Evolutionary conservation across 2,888 invertebrate species (phyloP).

Genomic region (Ectemnius cavifrons): DNA sequence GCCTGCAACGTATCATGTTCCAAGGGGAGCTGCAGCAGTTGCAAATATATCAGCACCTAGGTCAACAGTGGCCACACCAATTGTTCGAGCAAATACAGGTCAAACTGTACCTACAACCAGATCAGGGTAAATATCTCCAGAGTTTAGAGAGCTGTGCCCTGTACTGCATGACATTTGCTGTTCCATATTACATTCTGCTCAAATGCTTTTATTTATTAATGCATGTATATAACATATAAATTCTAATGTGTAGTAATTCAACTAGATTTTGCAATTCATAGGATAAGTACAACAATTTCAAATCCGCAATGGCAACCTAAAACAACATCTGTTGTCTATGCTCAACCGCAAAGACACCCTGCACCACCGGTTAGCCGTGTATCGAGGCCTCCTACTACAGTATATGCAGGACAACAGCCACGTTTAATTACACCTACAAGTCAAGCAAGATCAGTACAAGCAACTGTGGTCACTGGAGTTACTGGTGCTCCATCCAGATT

Average conservation of each 20-base stretch:
- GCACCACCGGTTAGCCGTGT: conserved; percentile 71
- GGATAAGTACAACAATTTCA: conserved; percentile 68
- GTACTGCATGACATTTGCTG: no score
- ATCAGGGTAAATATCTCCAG: conserved; percentile 62
- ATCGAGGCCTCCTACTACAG: conserved; percentile 65
- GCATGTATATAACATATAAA: conserved; percentile 3
- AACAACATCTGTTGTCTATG: conserved; percentile 72
- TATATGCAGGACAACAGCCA: conserved; percentile 69
- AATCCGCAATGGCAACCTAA: conserved; percentile 74
- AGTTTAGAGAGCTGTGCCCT: not conserved
- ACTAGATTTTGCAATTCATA: conserved; percentile 42
- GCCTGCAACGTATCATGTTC: conserved; percentile 77
- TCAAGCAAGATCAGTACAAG: conserved; percentile 72
- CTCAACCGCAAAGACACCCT: conserved; percentile 72
- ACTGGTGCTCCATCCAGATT: conserved; percentile 71
- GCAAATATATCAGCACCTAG: conserved; percentile 87
- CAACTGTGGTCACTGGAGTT: conserved; percentile 72
- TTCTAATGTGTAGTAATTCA: conserved; percentile 6
- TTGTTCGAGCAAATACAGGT: conserved; percentile 72
- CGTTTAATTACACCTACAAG: conserved; percentile 67
- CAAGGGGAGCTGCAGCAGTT: conserved; percentile 85
- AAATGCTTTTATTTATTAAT: not conserved
- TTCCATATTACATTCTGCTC: no score
- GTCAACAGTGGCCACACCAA: conserved; percentile 81
- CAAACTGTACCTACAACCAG: conserved; percentile 72